Conservation (phyloP, 2,888 invertebrate species). For the Serrognathus titanus region DNA sequence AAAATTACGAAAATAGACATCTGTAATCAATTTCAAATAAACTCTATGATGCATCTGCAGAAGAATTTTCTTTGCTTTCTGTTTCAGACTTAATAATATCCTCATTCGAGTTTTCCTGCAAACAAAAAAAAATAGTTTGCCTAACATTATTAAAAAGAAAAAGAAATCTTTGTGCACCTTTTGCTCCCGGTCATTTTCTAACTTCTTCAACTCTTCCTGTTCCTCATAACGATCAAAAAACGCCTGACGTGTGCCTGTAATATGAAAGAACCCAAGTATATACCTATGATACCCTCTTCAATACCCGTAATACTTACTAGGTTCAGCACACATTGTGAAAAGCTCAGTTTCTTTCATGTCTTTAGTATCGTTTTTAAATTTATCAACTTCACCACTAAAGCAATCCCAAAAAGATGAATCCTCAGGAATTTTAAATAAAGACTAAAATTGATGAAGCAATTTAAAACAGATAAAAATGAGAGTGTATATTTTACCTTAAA, state of each 20-base stretch:
- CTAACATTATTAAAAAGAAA: too few species aligned
- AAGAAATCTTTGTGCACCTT: too few species aligned
- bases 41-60: too few species aligned
- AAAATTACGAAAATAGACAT: too few species aligned
- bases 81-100: too few species aligned
- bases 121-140: too few species aligned
- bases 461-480: too few species aligned
- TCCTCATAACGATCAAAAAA: slow-evolving; percentile 34
- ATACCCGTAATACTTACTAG: slow-evolving; percentile 46
- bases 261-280: slow-evolving; percentile 3
- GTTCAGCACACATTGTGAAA: slow-evolving; percentile 61
- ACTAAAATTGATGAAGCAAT: slow-evolving; percentile 43
- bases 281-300: background rate
- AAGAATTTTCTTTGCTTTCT: too few species aligned
- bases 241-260: slow-evolving; percentile 38
- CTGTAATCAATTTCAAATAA: too few species aligned
- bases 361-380: slow-evolving; percentile 65
- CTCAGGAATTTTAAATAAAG: slow-evolving; percentile 59
- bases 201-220: slow-evolving; percentile 22
- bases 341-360: slow-evolving; percentile 59
- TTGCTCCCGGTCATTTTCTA: too few species aligned
- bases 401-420: slow-evolving; percentile 68
- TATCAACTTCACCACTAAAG: slow-evolving; percentile 64
- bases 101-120: too few species aligned
- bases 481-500: slow-evolving; percentile 48